These are phyloP conservation scores for Oncopodura yosiiana DNA, from an alignment of 1,140 invertebrate species.

Conservation along the genomic window DNA sequence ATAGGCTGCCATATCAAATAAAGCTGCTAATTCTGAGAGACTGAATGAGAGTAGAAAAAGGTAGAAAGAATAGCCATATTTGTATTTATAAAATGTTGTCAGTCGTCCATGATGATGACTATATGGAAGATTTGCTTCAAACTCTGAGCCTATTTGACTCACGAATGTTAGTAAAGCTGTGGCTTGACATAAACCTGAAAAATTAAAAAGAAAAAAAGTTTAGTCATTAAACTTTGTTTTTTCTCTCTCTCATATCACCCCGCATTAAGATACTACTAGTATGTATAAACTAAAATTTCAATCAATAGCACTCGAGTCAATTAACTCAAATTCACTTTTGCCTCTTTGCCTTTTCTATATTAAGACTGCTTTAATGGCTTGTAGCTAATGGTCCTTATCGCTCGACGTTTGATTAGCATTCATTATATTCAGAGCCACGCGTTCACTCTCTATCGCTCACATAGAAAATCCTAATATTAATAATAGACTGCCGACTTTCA, in stretches of 20 bases:
- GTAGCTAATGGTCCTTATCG: no score
- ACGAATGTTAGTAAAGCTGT: conserved; percentile 34
- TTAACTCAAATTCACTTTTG: no score
- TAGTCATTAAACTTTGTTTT: background rate
- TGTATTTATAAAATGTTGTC: conserved; percentile 32
- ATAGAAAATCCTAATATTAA: no score
- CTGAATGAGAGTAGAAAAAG: conserved; percentile 33
- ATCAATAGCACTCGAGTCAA: no score
- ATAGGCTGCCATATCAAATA: conserved; percentile 35
- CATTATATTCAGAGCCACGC: no score
- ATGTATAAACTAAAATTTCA: no score
- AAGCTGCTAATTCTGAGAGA: conserved; percentile 32
- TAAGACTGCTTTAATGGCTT: no score
- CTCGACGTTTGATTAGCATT: no score
- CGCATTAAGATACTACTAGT: background rate
- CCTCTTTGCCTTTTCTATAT: no score
- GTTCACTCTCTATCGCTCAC: no score
- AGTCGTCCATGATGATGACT: conserved; percentile 27
- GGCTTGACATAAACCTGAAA: conserved; percentile 34
- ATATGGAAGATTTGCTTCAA: conserved; percentile 33
- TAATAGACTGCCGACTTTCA: no score
- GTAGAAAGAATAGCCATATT: conserved; percentile 35
- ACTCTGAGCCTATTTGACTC: conserved; percentile 34
- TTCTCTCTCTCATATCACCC: background rate
- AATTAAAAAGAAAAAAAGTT: conserved; percentile 1